A percentile compares a stretch with the other conserved stretches of the same genome.
Conservation (phyloP, 2,888 invertebrate genomes). For the Lasioglossum pauxillum region DNA sequence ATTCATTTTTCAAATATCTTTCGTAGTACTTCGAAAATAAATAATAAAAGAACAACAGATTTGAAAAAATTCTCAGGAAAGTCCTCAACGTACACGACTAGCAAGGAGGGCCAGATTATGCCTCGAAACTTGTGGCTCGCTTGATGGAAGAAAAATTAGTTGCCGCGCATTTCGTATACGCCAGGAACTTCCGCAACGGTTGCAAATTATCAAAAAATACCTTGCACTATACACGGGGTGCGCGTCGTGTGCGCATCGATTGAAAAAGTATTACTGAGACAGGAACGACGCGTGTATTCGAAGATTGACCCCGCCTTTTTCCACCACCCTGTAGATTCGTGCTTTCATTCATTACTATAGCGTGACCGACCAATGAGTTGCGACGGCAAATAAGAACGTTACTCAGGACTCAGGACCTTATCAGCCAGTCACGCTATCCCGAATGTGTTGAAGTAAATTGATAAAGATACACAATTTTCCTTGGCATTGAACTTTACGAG, state of each 20-base stretch:
- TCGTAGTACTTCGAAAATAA: no score
- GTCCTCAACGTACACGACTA: no score
- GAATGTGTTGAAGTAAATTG: constrained; percentile 7
- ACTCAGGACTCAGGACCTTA: constrained; percentile 1
- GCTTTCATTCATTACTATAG: background rate
- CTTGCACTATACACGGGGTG: background rate
- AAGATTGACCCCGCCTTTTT: background rate
- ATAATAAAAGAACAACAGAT: no score
- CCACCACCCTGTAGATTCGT: background rate
- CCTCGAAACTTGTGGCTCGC: background rate
- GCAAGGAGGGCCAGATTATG: background rate
- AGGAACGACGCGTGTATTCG: background rate
- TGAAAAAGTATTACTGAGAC: background rate
- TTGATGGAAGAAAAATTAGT: constrained; percentile 1
- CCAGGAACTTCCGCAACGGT: background rate
- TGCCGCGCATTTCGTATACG: background rate
- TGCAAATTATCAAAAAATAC: background rate
- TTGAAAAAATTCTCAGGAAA: no score
- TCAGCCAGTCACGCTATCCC: constrained; percentile 6
- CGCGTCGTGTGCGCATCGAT: background rate
- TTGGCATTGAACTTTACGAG: background rate
- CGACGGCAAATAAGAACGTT: constrained; percentile 8
- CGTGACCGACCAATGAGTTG: constrained; percentile 12
- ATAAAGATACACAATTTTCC: background rate
- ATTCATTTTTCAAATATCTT: no score